These are phyloP conservation scores for Athalia rosae DNA, from an alignment of 2,888 invertebrate genomes.

Conservation along the genomic window DNA sequence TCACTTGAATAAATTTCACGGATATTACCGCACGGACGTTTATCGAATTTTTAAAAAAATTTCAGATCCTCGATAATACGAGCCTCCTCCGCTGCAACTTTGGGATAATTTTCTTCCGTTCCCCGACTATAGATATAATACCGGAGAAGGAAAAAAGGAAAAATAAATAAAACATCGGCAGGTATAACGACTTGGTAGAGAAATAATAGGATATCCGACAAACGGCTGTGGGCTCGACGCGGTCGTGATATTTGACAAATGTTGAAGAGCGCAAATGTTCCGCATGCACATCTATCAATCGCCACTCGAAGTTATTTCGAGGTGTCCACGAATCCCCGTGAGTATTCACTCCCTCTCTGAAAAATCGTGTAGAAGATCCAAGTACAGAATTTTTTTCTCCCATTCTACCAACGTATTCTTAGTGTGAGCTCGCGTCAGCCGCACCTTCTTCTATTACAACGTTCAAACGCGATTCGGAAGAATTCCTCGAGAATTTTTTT, in stretches of 20 bases:
- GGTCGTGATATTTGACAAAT: slow-evolving; percentile 16
- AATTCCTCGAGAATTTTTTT: neutral
- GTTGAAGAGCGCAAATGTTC: neutral
- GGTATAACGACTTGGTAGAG: neutral
- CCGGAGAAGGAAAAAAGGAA: too few species aligned
- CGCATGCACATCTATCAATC: slow-evolving; percentile 34
- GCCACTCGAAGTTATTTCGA: slow-evolving; percentile 13
- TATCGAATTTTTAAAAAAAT: neutral
- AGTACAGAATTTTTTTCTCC: neutral
- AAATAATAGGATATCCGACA: slow-evolving; percentile 15
- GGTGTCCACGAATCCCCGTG: slow-evolving; percentile 26
- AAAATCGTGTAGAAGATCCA: neutral
- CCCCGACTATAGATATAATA: too few species aligned
- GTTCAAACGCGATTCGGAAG: neutral
- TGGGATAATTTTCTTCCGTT: too few species aligned
- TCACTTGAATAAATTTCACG: slow-evolving; percentile 15
- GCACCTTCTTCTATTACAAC: neutral
- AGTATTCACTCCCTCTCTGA: slow-evolving; percentile 5
- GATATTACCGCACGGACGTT: neutral
- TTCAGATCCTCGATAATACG: neutral
- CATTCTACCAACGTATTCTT: neutral
- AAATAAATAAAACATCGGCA: too few species aligned
- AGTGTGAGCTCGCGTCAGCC: slow-evolving; percentile 1
- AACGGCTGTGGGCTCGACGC: slow-evolving; percentile 3
- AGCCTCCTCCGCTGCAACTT: too few species aligned